Evolutionary conservation across 2,797 vertebrate genomes (phyloP), one percentile per base, ranked within the genome.

Genomic region (Setipinna tenuifilis): DNA sequence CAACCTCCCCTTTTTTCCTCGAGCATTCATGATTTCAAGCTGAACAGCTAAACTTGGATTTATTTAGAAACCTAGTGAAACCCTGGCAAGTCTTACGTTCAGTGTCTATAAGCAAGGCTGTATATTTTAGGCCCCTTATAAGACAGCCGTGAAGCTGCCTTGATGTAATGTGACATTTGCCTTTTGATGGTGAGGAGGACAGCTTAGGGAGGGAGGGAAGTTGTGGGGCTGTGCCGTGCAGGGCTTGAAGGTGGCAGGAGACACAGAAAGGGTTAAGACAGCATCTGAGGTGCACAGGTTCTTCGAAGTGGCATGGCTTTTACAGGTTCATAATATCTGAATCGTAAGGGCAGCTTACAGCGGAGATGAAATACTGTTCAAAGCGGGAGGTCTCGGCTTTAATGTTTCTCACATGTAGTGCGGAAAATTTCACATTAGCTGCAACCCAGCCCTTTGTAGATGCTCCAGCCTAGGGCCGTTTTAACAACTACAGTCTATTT

Each of bases 41-140:
- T 93, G 89, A 94, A 93, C 93, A 93, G 92, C 93, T 95, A 94
- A 95, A 95, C 91, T 94, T 95, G 92, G 91, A 87, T 89, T 92
- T 91, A 91, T 90, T 92, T 92, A 93, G 41, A 87, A 85, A 84
- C 85, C 90, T 44, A 91, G 92, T 90, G 5, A 78, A 78, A 75
- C 28, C 71, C 35, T 78, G 19, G 71, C 71, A 78, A 78, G 71
- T 44, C 31, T 78, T 35, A 35, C 28, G 16, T 17, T 35, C 6
- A 41, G 71, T 78, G 31, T 21, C 71, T 44, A 78, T 78, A 78
- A 41, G 65, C 25, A 71, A 78, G 35, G 71, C 31, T 78, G 35
- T 78, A 78, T 44, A 78, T 78, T 78, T 78, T 21, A 41, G 71
- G 35, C 71, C 35, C 50, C 2, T 54, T 14, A 21, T 44, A 78